Base-by-base conservation (phyloP, 2,888 invertebrate species). In the Thereva unica region DNA sequence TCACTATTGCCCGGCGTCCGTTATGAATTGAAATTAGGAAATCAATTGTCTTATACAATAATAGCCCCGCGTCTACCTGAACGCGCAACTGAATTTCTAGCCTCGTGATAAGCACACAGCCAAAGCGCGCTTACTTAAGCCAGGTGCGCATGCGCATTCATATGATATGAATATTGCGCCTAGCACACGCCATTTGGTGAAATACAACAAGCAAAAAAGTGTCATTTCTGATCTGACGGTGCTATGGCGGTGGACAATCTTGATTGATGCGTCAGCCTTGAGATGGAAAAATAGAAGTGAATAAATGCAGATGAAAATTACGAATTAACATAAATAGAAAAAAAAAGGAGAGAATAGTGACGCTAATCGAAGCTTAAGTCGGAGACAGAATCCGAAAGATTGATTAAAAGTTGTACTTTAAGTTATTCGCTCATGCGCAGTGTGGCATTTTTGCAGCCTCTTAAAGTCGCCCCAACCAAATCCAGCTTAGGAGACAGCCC, bases 381-480 rank as follows among this genome's bases (percentile, higher is more conserved):
- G 23, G 37, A 9, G 12, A 10, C 38, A 5, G 61, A 23, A 23
- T 23, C 23, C 38, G 41, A 50, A 2, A 23, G 23, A 50, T 54
- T 37, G 9, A 64, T 45, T 44, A 9, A 64, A 53, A 44, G 41
- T 64, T 12, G 42, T 53, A n/a, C 38, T 12, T 35, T 9, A 37
- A 37, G 45, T 10, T 37, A 47, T 55, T 44, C 45, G 37, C 45
- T 44, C 41, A 34, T 49, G 47, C 49, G 41, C 34, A 8, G 23
- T 34, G n/a, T 5, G n/a, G 37, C 4, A 34, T 34, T n/a, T 47
- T 23, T 7, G 52, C 34, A 10, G 34, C 49, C 37, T 44, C 42
- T 44, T 56, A 56, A 57, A 66, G 57, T 66, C 52, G 66, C 23
- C 47, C 10, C 42, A 45, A 45, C 66, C 66, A 66, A 66, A 66